Evolutionary conservation across 2,797 vertebrate species (phyloP).

Genomic region (Denticeps clupeoides): DNA sequence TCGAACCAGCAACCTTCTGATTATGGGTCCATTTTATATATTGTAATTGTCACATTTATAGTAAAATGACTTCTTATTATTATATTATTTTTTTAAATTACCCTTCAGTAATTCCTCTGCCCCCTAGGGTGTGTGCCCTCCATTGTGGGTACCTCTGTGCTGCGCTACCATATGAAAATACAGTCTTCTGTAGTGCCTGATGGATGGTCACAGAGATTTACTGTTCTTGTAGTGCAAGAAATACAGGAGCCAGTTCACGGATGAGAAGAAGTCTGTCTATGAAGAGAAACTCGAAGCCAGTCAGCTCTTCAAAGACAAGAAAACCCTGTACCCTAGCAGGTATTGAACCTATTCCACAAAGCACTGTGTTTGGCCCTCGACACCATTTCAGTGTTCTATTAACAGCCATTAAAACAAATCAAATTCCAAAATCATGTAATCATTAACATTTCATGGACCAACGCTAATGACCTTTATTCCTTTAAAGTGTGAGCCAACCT

Average conservation of each 20-base stretch:
- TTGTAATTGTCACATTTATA: no score
- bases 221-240: conserved; percentile 78
- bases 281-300: conserved; percentile 97
- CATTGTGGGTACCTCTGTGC: no score
- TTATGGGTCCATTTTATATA: no score
- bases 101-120: no score
- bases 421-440: neutral
- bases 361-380: no score
- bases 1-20: no score
- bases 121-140: no score
- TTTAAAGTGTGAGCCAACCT: conserved; percentile 76
- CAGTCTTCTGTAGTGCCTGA: neutral
- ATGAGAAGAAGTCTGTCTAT: conserved; percentile 82
- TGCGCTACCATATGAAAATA: no score
- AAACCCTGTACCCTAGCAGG: conserved; percentile 93
- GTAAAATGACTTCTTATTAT: no score
- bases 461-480: conserved; percentile 8
- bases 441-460: no score
- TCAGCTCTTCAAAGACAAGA: conserved; percentile 94
- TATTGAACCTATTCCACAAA: conserved; percentile 37
- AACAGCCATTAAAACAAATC: neutral
- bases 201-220: neutral
- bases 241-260: conserved; percentile 87
- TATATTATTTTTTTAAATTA: no score
- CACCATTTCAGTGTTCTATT: neutral